Evolutionary conservation across 2,888 invertebrate species (phyloP).

Genomic region (Amblyjoppa proteus): DNA sequence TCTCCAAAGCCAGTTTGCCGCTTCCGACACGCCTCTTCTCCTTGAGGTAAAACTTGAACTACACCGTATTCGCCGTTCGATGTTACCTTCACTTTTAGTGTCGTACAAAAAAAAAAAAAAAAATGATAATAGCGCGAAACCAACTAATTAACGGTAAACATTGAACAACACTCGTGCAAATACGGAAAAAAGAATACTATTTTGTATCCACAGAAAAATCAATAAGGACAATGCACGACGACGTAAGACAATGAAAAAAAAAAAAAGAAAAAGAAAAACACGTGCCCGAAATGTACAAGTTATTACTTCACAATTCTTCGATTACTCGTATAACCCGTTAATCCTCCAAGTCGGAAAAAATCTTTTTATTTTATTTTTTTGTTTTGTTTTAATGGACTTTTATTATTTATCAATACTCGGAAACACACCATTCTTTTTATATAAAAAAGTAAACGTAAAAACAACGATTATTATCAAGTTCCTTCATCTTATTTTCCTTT

Average conservation of each 20-base stretch:
- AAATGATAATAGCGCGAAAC: constrained; percentile 29
- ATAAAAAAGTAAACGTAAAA: constrained; percentile 57
- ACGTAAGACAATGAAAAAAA: constrained; percentile 17
- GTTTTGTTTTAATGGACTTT: constrained; percentile 34
- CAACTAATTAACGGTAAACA: constrained; percentile 43
- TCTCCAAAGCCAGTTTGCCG: constrained; percentile 1
- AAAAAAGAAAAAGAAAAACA: constrained; percentile 12
- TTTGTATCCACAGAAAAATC: constrained; percentile 20
- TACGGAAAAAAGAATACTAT: neutral
- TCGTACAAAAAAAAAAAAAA: constrained; percentile 25
- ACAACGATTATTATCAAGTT: constrained; percentile 56
- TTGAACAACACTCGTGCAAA: constrained; percentile 27
- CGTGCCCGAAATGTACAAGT: constrained; percentile 1
- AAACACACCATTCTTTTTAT: constrained; percentile 38
- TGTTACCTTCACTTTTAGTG: constrained; percentile 8
- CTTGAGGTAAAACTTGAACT: neutral
- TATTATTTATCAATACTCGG: constrained; percentile 45
- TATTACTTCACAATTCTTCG: constrained; percentile 31
- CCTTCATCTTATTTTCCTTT: constrained; percentile 18
- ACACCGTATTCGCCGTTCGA: constrained; percentile 6
- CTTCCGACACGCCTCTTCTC: neutral
- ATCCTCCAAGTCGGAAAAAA: constrained; percentile 32
- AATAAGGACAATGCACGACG: constrained; percentile 25
- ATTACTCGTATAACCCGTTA: constrained; percentile 6
- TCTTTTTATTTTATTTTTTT: constrained; percentile 42